Percentiles rank a stretch among this genome's conserved stretches.
phyloP scores from a whole-genome alignment of 2,888 invertebrate species.

The Latrodectus elegans region DNA sequence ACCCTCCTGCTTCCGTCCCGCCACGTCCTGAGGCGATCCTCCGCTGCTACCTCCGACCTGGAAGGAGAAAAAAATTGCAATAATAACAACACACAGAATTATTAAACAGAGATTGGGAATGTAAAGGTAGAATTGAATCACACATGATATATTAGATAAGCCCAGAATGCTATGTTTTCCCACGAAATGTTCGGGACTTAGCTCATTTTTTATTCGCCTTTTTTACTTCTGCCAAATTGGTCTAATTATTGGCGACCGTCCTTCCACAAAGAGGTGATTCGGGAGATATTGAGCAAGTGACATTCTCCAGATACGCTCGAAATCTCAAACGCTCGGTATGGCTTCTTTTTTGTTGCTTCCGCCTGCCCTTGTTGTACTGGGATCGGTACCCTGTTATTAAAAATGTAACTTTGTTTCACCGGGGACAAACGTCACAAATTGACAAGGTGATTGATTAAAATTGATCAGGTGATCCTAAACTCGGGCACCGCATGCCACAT shows the following conservation, averaged over 20 bases:
- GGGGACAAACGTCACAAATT: constrained; percentile 63
- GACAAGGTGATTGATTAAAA: constrained; percentile 69
- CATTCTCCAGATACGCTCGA: not conserved
- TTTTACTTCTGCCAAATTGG: constrained; percentile 61
- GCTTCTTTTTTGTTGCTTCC: constrained; percentile 29
- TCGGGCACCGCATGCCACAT: constrained; percentile 56
- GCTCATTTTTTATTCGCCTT: constrained; percentile 65
- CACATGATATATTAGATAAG: constrained; percentile 66
- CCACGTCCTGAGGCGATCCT: constrained; percentile 39
- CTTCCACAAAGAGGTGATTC: constrained; percentile 20
- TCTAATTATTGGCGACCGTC: constrained; percentile 61
- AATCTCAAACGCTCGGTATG: constrained; percentile 52
- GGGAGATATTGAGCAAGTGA: constrained; percentile 60
- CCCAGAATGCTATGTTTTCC: constrained; percentile 59
- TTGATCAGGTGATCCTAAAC: constrained; percentile 66
- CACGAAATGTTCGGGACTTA: constrained; percentile 60
- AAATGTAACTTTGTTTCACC: constrained; percentile 69
- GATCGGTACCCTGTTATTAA: constrained; percentile 65
- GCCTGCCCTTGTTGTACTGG: constrained; percentile 44
- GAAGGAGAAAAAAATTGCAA: constrained; percentile 44
- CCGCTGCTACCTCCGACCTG: constrained; percentile 46
- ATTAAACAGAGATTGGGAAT: constrained; percentile 67
- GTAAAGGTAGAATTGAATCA: constrained; percentile 68
- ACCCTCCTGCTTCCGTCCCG: constrained; percentile 30
- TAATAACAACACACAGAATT: constrained; percentile 66